These are phyloP conservation scores for Helicoverpa assulta DNA, from an alignment of 2,888 invertebrate genomes.

Conservation along the genomic window DNA sequence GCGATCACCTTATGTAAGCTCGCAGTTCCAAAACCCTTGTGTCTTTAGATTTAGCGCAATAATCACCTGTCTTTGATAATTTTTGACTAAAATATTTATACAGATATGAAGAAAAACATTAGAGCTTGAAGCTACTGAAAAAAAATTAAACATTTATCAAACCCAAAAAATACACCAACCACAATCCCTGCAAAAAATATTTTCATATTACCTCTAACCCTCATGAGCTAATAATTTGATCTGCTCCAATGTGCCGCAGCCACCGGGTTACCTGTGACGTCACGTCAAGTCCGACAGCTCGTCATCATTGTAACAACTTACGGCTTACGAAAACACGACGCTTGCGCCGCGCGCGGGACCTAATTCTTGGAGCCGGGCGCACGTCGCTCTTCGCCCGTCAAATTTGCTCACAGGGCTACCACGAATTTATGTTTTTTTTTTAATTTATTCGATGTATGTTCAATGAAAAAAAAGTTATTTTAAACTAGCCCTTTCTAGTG, in stretches of 20 bases:
- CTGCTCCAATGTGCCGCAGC: slow-evolving; percentile 25
- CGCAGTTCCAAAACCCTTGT: too few species aligned
- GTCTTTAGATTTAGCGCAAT: too few species aligned
- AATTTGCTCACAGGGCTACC: slow-evolving; percentile 81
- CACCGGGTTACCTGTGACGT: slow-evolving; percentile 63
- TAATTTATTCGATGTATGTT: too few species aligned
- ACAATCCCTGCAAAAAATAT: background rate
- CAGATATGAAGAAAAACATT: too few species aligned
- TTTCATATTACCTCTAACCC: slow-evolving; percentile 27
- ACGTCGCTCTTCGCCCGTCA: slow-evolving; percentile 81
- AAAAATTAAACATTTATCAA: background rate
- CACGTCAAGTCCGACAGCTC: slow-evolving; percentile 72
- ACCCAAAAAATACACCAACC: background rate
- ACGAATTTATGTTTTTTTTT: slow-evolving; percentile 23
- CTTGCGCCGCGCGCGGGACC: slow-evolving; percentile 71
- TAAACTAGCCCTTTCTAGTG: too few species aligned
- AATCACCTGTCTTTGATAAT: too few species aligned
- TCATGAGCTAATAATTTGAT: slow-evolving; percentile 57
- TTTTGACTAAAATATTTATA: too few species aligned
- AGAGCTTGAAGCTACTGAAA: too few species aligned
- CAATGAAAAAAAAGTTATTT: too few species aligned
- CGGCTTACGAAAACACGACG: slow-evolving; percentile 77
- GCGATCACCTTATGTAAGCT: too few species aligned
- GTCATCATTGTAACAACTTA: slow-evolving; percentile 79
- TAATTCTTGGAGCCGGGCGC: slow-evolving; percentile 80